A percentile compares a stretch with the other conserved stretches of the same genome.
Conservation (phyloP, 2,113 vertebrate genomes). For the Ptyas mucosa region DNA sequence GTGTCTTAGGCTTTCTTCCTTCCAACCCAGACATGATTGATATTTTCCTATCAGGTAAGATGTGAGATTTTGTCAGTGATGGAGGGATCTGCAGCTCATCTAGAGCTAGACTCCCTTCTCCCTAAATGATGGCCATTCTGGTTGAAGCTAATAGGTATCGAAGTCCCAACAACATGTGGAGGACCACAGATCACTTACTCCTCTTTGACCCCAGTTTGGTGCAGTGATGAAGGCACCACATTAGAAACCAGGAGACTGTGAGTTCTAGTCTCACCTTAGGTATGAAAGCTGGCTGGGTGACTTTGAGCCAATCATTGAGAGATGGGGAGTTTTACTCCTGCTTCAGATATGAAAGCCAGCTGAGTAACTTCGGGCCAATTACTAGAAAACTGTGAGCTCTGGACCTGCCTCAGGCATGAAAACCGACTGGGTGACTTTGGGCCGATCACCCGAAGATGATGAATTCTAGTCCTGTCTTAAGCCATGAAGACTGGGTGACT, state of each 20-base stretch:
- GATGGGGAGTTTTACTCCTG: too few species aligned
- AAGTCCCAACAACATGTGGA: neutral
- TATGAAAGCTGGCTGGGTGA: too few species aligned
- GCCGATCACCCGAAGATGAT: neutral
- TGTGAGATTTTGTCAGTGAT: neutral
- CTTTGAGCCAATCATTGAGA: too few species aligned
- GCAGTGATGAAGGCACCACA: neutral
- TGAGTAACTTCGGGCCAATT: too few species aligned
- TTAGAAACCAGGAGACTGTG: neutral
- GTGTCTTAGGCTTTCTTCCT: constrained; percentile 83
- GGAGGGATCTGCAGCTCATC: neutral
- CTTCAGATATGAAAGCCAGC: too few species aligned
- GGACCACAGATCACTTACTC: neutral
- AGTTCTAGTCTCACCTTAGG: too few species aligned
- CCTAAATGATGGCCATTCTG: neutral
- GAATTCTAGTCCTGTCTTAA: neutral
- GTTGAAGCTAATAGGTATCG: neutral
- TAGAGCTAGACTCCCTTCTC: too few species aligned
- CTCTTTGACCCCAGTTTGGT: neutral
- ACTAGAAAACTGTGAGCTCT: too few species aligned
- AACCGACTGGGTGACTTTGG: neutral
- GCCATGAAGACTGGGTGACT: neutral
- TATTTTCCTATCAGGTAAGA: constrained; percentile 76
- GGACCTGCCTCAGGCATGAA: neutral
- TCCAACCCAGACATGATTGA: constrained; percentile 66